Base-by-base conservation (phyloP, 2,797 vertebrate genomes). In the Sparus aurata region DNA sequence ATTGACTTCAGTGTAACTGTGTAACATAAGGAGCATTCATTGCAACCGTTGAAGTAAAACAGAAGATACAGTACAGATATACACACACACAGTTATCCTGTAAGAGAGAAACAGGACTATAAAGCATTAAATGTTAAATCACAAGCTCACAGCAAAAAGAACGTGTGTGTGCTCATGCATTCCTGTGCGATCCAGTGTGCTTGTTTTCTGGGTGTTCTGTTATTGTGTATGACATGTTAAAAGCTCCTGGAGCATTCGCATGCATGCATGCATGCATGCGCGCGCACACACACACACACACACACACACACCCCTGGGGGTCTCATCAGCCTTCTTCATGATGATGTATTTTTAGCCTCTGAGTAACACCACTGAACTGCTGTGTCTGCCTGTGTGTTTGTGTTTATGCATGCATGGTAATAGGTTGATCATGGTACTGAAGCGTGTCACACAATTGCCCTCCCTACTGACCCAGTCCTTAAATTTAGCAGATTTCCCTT, bases 271-370 rank as follows among this genome's bases (percentile, higher is more conserved):
- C 0, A 43, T 5, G 50, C 52, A 45, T 53, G 43, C 53, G 50
- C 61, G 46, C 49, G 12, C 20, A 13, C 46, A 47, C 57, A 63
- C 49, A 53, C 46, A 52, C 27, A 66, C 12, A 64, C 54, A 69
- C 80, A 82, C 59, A 78, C 63, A 69, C 3, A 12, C 0, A 46
- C 8, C 65, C 86, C 69, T 10, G 16, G 53, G 84, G 80, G 65
- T 79, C 50, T 88, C 71, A 74, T 57, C 61, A 83, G 60, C 77
- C 27, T 79, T 77, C 43, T 72, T 64, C 69, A 53, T 68, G 46
- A 87, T 87, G 69, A 73, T 84, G 71, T 90, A 90, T 92, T 90
- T 91, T 90, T 91, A 92, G 80, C 69, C 41, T 80, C 22, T 82
- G 77, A 91, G 63, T 91, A 82, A 90, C 62, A 63, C 77, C 27